Conservation (phyloP, 2,797 vertebrate genomes). For the Fringilla coelebs region DNA sequence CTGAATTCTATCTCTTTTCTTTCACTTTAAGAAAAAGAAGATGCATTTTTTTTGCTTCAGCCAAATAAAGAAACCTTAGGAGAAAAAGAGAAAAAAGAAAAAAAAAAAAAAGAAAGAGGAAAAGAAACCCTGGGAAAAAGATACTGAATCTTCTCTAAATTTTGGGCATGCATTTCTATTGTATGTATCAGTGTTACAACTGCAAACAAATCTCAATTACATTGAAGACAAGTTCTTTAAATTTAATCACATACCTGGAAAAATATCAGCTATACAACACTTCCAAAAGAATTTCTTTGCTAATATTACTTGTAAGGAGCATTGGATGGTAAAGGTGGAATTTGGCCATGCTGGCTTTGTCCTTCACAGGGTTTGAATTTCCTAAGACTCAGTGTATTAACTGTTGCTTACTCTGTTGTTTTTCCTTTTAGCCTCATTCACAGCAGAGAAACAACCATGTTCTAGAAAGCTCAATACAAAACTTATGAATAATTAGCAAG, state of each 20-base stretch:
- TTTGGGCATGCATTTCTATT: not conserved
- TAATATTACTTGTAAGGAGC: not conserved
- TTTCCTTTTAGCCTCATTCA: not conserved
- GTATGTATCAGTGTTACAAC: not conserved
- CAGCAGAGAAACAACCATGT: not conserved
- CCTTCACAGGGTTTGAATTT: not conserved
- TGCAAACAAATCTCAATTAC: not conserved
- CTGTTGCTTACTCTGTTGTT: not conserved
- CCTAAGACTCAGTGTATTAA: not conserved
- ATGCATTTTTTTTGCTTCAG: not conserved
- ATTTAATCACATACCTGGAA: not conserved
- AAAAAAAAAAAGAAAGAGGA: not conserved
- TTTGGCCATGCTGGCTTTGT: not conserved
- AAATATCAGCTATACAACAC: not conserved
- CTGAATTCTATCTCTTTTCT: conserved; percentile 1
- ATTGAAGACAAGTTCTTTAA: not conserved
- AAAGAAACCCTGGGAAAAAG: not conserved
- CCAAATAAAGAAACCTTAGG: not conserved
- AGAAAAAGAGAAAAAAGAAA: not conserved
- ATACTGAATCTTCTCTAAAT: not conserved
- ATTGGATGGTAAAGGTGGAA: not conserved
- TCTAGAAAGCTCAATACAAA: conserved; percentile 17
- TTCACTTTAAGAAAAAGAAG: conserved; percentile 12
- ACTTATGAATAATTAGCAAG: not conserved
- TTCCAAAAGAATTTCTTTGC: not conserved